A percentile compares a stretch with the other conserved stretches of the same genome.
phyloP scores from a whole-genome alignment of 2,113 vertebrate genomes.

The Ciconia boyciana region DNA sequence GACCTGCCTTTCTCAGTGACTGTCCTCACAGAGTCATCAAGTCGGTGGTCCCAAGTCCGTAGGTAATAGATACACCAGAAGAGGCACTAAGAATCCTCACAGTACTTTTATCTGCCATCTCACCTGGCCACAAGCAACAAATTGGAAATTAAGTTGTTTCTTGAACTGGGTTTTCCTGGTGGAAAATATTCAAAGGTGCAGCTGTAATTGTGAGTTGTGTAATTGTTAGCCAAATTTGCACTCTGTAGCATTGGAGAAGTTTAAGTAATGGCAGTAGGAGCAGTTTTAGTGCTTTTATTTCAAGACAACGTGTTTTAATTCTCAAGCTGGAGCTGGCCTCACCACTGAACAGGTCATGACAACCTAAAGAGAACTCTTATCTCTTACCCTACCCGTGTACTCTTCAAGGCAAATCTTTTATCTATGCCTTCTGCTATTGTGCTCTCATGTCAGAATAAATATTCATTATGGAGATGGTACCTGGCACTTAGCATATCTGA shows the following conservation, averaged over 20 bases:
- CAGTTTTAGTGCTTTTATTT: not conserved
- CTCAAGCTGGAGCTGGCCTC: not conserved
- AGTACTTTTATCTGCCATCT: not conserved
- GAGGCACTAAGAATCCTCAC: not conserved
- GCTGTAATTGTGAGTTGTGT: not conserved
- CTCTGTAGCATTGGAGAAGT: not conserved
- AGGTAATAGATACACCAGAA: not conserved
- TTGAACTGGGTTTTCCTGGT: not conserved
- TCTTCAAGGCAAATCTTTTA: not conserved
- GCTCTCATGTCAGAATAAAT: not conserved
- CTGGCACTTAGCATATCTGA: conserved; percentile 14
- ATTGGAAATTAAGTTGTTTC: not conserved
- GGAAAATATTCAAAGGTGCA: not conserved
- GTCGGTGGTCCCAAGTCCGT: not conserved
- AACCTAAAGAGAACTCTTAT: not conserved
- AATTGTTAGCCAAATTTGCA: not conserved
- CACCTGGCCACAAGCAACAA: not conserved
- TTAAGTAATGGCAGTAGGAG: not conserved
- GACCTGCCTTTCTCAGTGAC: not conserved
- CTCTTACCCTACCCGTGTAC: not conserved
- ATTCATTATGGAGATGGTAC: not conserved
- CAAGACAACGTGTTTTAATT: not conserved
- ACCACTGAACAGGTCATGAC: not conserved
- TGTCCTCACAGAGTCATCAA: not conserved
- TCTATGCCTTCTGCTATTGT: not conserved